These are phyloP conservation scores for Rosalia funebris DNA, from an alignment of 2,888 invertebrate genomes.

Conservation along the genomic window DNA sequence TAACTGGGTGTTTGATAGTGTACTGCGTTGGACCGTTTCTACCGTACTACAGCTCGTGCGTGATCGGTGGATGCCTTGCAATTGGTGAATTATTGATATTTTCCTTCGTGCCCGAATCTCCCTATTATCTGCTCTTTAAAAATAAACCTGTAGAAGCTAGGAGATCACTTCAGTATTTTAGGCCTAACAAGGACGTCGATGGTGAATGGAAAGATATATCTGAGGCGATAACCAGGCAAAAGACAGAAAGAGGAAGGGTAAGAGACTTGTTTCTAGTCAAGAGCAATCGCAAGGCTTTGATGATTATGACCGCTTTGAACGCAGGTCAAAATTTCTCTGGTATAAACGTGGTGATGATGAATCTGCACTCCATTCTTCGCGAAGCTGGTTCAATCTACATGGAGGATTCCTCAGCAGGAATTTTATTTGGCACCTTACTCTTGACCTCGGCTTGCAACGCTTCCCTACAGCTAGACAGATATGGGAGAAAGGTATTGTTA, in stretches of 20 bases:
- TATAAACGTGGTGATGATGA: slow-evolving; percentile 61
- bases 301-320: slow-evolving; percentile 59
- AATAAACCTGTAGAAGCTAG: slow-evolving; percentile 54
- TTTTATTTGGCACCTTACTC: slow-evolving; percentile 59
- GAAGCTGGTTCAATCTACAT: slow-evolving; percentile 56
- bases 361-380: slow-evolving; percentile 58
- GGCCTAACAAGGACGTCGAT: not conserved
- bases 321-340: slow-evolving; percentile 60
- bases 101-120: slow-evolving; percentile 61
- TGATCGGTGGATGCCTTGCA: slow-evolving; percentile 51
- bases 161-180: not conserved
- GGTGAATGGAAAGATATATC: not conserved
- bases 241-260: not conserved
- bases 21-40: slow-evolving; percentile 56
- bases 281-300: slow-evolving; percentile 58
- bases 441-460: slow-evolving; percentile 53
- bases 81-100: slow-evolving; percentile 54
- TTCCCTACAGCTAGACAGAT: slow-evolving; percentile 56
- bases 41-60: slow-evolving; percentile 48
- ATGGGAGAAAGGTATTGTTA: slow-evolving; percentile 57
- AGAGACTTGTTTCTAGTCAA: slow-evolving; percentile 56
- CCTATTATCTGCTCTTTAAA: slow-evolving; percentile 58
- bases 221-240: not conserved
- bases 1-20: slow-evolving; percentile 57
- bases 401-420: slow-evolving; percentile 55